Evolutionary conservation across 2,113 vertebrate genomes (phyloP), one percentile per base, ranked within the genome.

Genomic region (Herpetotheres cachinnans): DNA sequence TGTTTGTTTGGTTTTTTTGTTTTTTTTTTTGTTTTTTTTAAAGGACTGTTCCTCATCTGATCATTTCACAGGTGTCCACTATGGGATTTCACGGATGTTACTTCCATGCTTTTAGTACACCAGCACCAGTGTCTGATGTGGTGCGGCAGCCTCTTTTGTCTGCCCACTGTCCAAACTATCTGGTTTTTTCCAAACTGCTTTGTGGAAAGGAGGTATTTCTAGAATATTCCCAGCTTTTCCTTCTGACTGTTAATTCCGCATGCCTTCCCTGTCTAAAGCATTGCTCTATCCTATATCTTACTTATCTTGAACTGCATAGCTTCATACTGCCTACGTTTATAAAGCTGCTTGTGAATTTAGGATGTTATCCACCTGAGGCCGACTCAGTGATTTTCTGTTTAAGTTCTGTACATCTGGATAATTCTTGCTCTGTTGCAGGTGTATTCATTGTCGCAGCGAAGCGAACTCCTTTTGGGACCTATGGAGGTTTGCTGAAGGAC

Each of bases 401-500:
- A 10, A 12, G 5, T 4, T 26, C n/a, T 34, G 13, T 21, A 13
- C 29, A 5, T 30, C 20, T 26, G 90, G 17, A 3, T 34, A 9
- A 52, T 58, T 74, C 42, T 74, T 49, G 36, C 38, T 81, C 6
- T 30, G 4, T 59, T 81, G 9, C 86, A 99, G 99, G 99, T 98
- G 98, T 99, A 20, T 99, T 99, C 96, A 96, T 99, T 7, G 99
- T 99, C 4, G 98, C 99, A 55, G 99, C 99, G 34, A 99, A 99
- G 96, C 98, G 99, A 67, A 99, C 99, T 7, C 99, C 99, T 4
- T 99, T 99, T 2, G 99, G 99, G 14, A 93, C 99, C 1, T 99
- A 98, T 2, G 99, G 99, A 7, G 99, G 99, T 1, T 87, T 98
- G 47, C 98, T 99, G 85, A 99, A 98, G 96, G 99, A 99, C 77